Evolutionary conservation across 2,113 vertebrate genomes (phyloP), one percentile per base, ranked within the genome.

Genomic region (Lepus americanus): DNA sequence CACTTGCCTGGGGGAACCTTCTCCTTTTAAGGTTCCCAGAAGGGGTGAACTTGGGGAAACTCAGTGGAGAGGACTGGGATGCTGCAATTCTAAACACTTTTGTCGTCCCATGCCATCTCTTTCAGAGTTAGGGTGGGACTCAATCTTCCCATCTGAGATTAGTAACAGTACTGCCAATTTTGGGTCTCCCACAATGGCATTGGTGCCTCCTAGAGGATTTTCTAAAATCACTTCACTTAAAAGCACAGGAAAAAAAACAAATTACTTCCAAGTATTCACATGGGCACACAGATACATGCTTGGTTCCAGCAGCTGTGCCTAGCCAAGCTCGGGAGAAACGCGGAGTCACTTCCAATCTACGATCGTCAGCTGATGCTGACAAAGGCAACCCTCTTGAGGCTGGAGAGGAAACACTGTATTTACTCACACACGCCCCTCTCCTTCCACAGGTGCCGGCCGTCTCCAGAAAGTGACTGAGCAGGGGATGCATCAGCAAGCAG

Each of bases 321-420:
- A 29, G 17, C n/a, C 17, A 5, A 90, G 82, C 67, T 92, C 13
- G 1, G 16, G 55, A 92, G 74, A 81, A 89, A 53, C 31, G 64
- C 31, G 0, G 1, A 89, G 82, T 91, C 82, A 88, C 39, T 82
- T 95, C 74, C 19, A 96, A 79, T 94, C 79, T 84, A 63, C 2
- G 17, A 14, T 76, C 80, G 87, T 91, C 84, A 59, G 79, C 87
- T 93, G 89, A 95, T 94, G 63, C 77, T n/a, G 63, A 90, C 72
- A 92, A 72, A 84, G 23, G 69, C 67, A 86, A 33, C 17, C 33
- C 55, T 31, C 64, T 69, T 29, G 64, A 31, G 93, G 6, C 67
- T 51, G 3, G 23, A 82, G 12, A 83, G 69, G 51, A 96, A 93
- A 83, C 12, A 51, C 79, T 72, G 55, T 36, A 73, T 90, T 95